phyloP scores from a whole-genome alignment of 2,888 invertebrate genomes.

The Torymus aiolomorphi region DNA sequence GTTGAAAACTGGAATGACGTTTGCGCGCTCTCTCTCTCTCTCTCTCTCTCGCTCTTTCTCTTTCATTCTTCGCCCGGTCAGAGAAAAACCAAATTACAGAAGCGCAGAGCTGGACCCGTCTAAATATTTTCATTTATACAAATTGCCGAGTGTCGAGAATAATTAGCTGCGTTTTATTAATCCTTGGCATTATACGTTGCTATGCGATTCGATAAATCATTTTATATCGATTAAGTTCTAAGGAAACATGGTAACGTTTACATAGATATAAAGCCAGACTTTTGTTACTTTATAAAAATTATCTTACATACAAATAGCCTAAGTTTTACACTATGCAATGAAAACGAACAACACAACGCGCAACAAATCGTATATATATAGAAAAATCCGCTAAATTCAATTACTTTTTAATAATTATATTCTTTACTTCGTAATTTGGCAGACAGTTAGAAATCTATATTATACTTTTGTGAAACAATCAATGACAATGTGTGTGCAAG shows the following conservation, averaged over 20 bases:
- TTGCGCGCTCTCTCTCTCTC: conserved; percentile 6
- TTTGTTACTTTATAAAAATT: conserved; percentile 20
- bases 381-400: not conserved
- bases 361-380: not conserved
- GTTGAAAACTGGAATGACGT: conserved; percentile 47
- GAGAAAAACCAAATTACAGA: conserved; percentile 36
- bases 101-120: conserved; percentile 41
- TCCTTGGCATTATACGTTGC: too few relatives aligned
- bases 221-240: not conserved
- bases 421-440: conserved; percentile 34
- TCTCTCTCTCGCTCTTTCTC: not conserved
- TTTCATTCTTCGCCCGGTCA: conserved; percentile 22
- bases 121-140: conserved; percentile 39
- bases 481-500: not conserved
- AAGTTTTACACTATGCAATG: conserved; percentile 15
- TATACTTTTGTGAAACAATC: conserved; percentile 1
- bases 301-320: conserved; percentile 12
- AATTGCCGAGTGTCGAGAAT: not conserved
- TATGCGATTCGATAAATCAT: not conserved
- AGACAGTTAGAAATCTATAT: conserved; percentile 8
- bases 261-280: conserved; percentile 18
- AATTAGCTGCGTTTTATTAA: too few relatives aligned
- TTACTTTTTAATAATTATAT: not conserved
- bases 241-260: not conserved
- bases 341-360: not conserved